Evolutionary conservation across 2,888 invertebrate genomes (phyloP).

Genomic region (Busseola fusca): DNA sequence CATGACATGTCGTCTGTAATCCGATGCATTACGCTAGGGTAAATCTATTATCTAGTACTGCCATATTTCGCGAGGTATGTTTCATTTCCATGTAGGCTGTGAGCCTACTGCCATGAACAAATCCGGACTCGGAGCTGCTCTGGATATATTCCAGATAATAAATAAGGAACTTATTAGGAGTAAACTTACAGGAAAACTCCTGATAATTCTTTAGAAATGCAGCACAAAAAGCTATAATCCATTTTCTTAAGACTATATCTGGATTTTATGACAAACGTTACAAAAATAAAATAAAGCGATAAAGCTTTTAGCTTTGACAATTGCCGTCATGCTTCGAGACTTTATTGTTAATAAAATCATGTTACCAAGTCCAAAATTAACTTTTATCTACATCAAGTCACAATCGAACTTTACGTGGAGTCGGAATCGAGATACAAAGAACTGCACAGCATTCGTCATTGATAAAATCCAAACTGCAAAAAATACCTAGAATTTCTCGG

Average conservation of each 20-base stretch:
- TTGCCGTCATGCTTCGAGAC: neutral
- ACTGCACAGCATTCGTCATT: neutral
- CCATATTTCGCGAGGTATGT: neutral
- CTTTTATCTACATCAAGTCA: constrained; percentile 22
- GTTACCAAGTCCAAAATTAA: neutral
- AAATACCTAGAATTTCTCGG: neutral
- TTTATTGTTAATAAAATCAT: constrained; percentile 19
- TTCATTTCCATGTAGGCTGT: neutral
- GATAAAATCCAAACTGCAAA: constrained; percentile 7
- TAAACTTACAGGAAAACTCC: neutral
- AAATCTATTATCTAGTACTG: neutral
- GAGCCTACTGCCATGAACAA: neutral
- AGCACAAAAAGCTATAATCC: neutral
- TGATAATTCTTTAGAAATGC: constrained; percentile 18
- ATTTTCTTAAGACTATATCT: neutral
- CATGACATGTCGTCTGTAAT: neutral
- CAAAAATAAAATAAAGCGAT: neutral
- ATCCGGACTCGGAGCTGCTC: neutral
- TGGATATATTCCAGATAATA: neutral
- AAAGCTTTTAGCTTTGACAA: constrained; percentile 4
- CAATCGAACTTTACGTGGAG: neutral
- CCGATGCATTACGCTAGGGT: neutral
- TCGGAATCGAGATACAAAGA: neutral
- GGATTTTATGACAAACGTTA: neutral
- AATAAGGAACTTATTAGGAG: neutral